A percentile compares a stretch with the other conserved stretches of the same genome.
Conservation (phyloP, 2,113 vertebrate genomes). For the Arizona elegans region DNA sequence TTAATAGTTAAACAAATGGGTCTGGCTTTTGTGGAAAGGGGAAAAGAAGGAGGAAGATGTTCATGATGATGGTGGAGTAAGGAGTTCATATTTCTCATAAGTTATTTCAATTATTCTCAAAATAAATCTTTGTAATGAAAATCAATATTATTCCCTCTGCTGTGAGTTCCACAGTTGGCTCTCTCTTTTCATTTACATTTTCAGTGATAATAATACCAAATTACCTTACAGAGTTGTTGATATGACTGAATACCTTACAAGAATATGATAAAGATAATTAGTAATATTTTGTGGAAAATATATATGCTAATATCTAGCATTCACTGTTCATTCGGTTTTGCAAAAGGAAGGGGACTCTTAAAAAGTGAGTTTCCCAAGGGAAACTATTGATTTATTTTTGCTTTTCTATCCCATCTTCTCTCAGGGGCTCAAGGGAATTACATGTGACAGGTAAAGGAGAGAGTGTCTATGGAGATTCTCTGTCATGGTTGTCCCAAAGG, state of each 20-base stretch:
- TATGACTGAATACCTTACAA: background rate
- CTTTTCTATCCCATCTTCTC: background rate
- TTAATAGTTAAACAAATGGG: background rate
- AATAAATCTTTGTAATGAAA: background rate
- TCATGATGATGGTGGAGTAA: background rate
- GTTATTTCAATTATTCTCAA: background rate
- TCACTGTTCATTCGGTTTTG: background rate
- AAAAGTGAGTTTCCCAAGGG: background rate
- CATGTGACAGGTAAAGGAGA: background rate
- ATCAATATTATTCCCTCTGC: background rate
- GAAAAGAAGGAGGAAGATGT: background rate
- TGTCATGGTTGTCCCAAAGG: background rate
- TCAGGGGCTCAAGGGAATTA: background rate
- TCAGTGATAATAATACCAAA: background rate
- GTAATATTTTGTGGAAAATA: background rate
- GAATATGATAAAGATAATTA: background rate
- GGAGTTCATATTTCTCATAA: background rate
- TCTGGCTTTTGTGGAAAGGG: background rate
- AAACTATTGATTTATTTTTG: background rate
- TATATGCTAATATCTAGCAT: background rate
- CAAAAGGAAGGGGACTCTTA: background rate
- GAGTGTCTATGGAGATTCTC: background rate
- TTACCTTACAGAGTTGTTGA: background rate
- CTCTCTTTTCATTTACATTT: background rate
- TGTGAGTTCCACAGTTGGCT: background rate